Conservation (phyloP, 2,888 invertebrate species). For the Melinopterus prodromus region DNA sequence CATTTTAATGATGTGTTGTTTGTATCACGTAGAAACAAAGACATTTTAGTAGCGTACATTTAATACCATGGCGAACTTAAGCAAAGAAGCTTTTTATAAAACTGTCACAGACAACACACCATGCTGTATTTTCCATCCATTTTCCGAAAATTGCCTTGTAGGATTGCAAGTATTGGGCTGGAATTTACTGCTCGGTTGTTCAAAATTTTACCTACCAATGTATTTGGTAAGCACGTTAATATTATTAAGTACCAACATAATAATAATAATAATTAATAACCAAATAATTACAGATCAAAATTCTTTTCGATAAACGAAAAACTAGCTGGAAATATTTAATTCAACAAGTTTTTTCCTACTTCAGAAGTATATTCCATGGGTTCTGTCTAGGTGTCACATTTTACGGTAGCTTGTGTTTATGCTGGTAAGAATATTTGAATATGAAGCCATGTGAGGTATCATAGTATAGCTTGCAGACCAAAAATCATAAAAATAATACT, state of each 20-base stretch:
- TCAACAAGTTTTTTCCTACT: conserved; percentile 62
- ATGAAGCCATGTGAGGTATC: too few species aligned
- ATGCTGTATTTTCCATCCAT: conserved; percentile 45
- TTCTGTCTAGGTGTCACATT: conserved; percentile 62
- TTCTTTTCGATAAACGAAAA: conserved; percentile 65
- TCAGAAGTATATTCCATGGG: conserved; percentile 65
- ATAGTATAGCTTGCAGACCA: too few species aligned
- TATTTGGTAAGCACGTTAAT: conserved; percentile 46
- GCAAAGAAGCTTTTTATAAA: conserved; percentile 49
- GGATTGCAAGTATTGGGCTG: conserved; percentile 28
- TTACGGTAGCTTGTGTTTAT: conserved; percentile 64
- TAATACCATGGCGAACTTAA: conserved; percentile 38
- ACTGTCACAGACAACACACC: conserved; percentile 37
- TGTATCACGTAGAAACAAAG: not conserved
- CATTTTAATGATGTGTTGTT: not conserved
- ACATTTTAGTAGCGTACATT: not conserved
- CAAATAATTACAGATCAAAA: conserved; percentile 62
- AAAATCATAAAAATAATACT: too few species aligned
- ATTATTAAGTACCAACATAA: not conserved
- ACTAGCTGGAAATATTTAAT: conserved; percentile 61
- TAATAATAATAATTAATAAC: not conserved
- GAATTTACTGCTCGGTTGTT: conserved; percentile 42
- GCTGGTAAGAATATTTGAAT: too few species aligned
- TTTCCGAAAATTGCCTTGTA: conserved; percentile 43
- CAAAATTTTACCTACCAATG: conserved; percentile 49